Evolutionary conservation across 2,113 vertebrate species (phyloP).

Genomic region (Paraplagusia blochii): DNA sequence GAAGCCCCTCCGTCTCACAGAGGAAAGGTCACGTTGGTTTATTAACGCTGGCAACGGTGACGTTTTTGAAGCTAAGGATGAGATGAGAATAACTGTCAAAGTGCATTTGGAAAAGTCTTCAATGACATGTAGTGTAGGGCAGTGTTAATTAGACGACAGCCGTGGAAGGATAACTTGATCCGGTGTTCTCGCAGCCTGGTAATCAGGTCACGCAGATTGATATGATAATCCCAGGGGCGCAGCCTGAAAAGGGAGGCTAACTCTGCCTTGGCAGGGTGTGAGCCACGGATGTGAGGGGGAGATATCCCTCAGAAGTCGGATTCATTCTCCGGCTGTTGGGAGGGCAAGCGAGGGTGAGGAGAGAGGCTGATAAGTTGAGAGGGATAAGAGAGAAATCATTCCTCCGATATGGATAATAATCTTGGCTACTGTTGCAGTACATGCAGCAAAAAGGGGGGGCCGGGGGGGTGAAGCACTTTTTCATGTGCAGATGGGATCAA

Average conservation of each 20-base stretch:
- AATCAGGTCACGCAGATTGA: slow-evolving; percentile 74
- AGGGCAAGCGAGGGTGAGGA: slow-evolving; percentile 33
- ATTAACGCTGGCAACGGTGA: slow-evolving; percentile 14
- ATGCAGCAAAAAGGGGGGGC: slow-evolving; percentile 13
- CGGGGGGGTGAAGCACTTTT: too few relatives aligned
- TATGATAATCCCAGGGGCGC: slow-evolving; percentile 71
- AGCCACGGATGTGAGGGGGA: slow-evolving; percentile 58
- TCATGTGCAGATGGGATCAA: slow-evolving; percentile 26
- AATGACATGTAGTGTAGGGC: slow-evolving; percentile 21
- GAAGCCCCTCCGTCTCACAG: too few relatives aligned
- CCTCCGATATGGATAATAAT: slow-evolving; percentile 52
- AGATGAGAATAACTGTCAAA: slow-evolving; percentile 33
- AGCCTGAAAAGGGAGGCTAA: slow-evolving; percentile 72
- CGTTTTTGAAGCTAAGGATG: slow-evolving; percentile 1
- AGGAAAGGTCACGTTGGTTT: not conserved
- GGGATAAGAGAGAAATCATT: slow-evolving; percentile 35
- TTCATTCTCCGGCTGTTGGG: slow-evolving; percentile 54
- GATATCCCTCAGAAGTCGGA: slow-evolving; percentile 71
- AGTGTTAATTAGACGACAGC: slow-evolving; percentile 63
- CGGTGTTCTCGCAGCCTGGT: slow-evolving; percentile 52
- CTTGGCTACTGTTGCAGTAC: slow-evolving; percentile 47
- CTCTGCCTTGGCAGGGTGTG: slow-evolving; percentile 61
- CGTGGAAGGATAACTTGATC: slow-evolving; percentile 57
- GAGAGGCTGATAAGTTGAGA: slow-evolving; percentile 5
- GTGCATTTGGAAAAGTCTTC: slow-evolving; percentile 34